Evolutionary conservation across 2,888 invertebrate species (phyloP), one percentile per base, ranked within the genome.

Genomic region (Spodoptera littoralis): DNA sequence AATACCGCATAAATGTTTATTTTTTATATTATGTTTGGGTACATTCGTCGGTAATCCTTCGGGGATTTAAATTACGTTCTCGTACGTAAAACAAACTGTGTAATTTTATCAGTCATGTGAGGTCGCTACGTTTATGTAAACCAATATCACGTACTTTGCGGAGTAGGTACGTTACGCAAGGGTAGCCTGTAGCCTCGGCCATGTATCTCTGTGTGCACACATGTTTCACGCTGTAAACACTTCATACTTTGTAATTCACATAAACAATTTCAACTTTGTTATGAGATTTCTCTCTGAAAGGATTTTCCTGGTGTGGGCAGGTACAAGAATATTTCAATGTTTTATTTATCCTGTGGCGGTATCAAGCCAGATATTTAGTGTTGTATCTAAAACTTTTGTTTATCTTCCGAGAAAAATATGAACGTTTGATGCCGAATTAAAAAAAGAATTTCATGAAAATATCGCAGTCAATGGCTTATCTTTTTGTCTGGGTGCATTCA

Each of bases 61-160:
- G 18, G 70, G 47, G 47, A 62, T 73, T 69, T 69, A 57, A 55
- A 58, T 70, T 61, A 59, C 44, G 59, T 60, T 57, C 12, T 50
- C 42, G 42, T 54, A 36, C 27, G 41, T 50, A 68, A 61, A 62
- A 69, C 58, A 47, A 61, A 75, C 60, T 58, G 54, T 74, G 41
- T 65, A 45, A 65, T 65, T 69, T 69, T 62, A 73, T 50, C 44
- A 62, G 95, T 54, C 49, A 42, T 27, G 46, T 46, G 54, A 41
- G 54, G 42, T 45, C 52, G 46, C 44, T 52, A 41, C 46, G 53
- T 47, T 53, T 47, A 13, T 46, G 59, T 68, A 45, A 62, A 56
- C 56, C 50, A 50, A 73, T 68, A 54, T 51, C n/a, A 30, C 27
- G 46, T 22, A 42, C 24, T 36, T 36, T 36, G 6, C 9, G 36